Percentiles rank a stretch among this genome's conserved stretches.
Evolutionary conservation across 2,888 invertebrate species (phyloP).

Genomic region (Fragum sueziense): DNA sequence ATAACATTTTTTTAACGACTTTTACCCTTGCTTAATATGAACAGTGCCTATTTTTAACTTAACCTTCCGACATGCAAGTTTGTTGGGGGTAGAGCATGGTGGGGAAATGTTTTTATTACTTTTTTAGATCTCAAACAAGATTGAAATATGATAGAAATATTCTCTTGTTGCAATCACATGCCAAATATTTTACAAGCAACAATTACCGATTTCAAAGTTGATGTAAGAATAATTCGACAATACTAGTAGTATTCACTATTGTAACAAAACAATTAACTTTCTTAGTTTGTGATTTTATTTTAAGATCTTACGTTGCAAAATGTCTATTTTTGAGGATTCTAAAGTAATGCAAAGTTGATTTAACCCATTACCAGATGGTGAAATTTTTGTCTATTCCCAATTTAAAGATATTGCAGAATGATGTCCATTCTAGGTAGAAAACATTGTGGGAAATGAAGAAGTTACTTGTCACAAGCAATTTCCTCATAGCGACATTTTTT

Average conservation of each 20-base stretch:
- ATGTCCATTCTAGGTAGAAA: neutral
- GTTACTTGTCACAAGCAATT: neutral
- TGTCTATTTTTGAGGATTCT: neutral
- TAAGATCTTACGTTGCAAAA: neutral
- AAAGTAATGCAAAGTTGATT: neutral
- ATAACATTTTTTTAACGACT: too few species aligned
- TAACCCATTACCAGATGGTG: neutral
- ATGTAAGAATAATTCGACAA: neutral
- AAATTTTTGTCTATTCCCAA: neutral
- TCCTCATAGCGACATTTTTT: too few species aligned
- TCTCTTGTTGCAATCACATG: too few species aligned
- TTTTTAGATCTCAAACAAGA: too few species aligned
- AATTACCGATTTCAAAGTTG: neutral
- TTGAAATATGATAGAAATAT: too few species aligned
- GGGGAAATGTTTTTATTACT: too few species aligned
- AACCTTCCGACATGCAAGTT: too few species aligned
- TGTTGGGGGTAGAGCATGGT: too few species aligned
- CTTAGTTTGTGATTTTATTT: neutral
- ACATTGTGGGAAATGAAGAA: conserved; percentile 1
- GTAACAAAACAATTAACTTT: neutral
- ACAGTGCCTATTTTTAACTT: too few species aligned
- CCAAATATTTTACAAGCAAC: neutral
- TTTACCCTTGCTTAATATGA: too few species aligned
- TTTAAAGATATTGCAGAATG: neutral
- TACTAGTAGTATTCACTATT: neutral